phyloP scores from a whole-genome alignment of 2,797 vertebrate species.

The Threskiornis aethiopicus region DNA sequence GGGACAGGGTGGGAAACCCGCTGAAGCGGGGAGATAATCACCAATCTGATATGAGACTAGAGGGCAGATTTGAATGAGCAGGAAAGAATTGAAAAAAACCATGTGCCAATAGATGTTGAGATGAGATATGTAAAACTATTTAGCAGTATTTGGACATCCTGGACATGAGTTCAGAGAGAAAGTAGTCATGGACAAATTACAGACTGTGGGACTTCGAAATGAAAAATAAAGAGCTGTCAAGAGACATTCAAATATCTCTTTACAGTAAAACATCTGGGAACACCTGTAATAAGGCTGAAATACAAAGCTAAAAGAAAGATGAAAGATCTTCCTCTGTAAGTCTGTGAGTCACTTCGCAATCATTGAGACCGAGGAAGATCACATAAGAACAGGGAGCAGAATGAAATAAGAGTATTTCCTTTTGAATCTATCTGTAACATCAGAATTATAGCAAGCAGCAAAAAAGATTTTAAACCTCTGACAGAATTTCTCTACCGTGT shows the following conservation, averaged over 20 bases:
- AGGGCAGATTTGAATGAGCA: neutral
- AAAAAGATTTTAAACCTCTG: neutral
- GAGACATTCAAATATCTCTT: neutral
- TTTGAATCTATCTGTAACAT: neutral
- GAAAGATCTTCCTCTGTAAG: neutral
- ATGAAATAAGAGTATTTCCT: neutral
- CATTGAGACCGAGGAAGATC: neutral
- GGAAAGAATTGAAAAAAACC: neutral
- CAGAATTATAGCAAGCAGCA: neutral
- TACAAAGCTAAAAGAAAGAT: neutral
- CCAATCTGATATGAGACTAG: neutral
- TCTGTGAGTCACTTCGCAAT: neutral
- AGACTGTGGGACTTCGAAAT: neutral
- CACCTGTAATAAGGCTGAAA: neutral
- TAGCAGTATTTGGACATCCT: neutral
- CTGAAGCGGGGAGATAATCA: neutral
- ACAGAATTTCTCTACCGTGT: accelerated
- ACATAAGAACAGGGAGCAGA: neutral
- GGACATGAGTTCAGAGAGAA: neutral
- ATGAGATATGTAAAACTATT: neutral
- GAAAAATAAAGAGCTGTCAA: neutral
- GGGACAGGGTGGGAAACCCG: neutral
- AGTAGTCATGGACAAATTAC: neutral
- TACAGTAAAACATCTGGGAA: neutral
- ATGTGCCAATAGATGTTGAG: accelerated